Conservation (phyloP, 2,888 invertebrate species). For the Drosophila melanosoma region DNA sequence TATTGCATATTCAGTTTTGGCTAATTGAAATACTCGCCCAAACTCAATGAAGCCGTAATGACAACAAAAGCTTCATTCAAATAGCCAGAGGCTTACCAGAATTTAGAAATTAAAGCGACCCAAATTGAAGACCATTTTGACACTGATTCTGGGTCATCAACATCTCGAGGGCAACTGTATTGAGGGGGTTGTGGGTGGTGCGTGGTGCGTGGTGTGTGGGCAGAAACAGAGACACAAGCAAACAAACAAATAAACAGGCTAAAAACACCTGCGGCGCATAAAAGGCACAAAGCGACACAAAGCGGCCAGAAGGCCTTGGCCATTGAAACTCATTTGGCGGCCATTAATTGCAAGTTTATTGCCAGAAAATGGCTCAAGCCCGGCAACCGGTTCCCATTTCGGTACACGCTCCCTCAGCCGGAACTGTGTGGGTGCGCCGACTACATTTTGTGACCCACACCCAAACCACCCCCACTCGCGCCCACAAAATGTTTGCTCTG, state of each 20-base stretch:
- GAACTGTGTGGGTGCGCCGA: constrained; percentile 8
- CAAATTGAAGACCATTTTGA: constrained; percentile 14
- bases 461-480: not conserved
- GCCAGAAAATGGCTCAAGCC: constrained; percentile 60
- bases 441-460: constrained; percentile 3
- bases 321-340: constrained; percentile 61
- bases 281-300: constrained; percentile 32
- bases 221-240: constrained; percentile 11
- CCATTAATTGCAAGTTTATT: constrained; percentile 74
- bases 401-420: not conserved
- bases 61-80: constrained; percentile 9
- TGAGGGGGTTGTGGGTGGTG: too few relatives aligned
- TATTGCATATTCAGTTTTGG: not conserved
- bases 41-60: constrained; percentile 8
- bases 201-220: not conserved
- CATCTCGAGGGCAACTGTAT: constrained; percentile 21
- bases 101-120: constrained; percentile 18
- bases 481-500: constrained; percentile 18
- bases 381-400: not conserved
- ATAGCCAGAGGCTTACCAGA: constrained; percentile 14
- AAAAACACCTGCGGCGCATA: constrained; percentile 45
- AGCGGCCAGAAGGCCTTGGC: constrained; percentile 36
- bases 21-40: constrained; percentile 1
- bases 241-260: constrained; percentile 38
- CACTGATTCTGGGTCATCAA: constrained; percentile 26